Percentiles rank a stretch among this genome's conserved stretches.
Evolutionary conservation across 1,140 invertebrate genomes (phyloP).

Genomic region (Bombyx mori): ASM3026992v2 NC_085110.1:5028001-5028500

Average conservation of each 20-base stretch:
- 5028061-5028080: no score
- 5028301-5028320: conserved; percentile 68
- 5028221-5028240: neutral
- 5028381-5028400: conserved; percentile 69
- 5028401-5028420: conserved; percentile 67
- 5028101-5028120: no score
- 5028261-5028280: conserved; percentile 40
- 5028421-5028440: conserved; percentile 33
- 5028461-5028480: conserved; percentile 41
- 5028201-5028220: no score
- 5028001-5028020: no score
- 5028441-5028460: conserved; percentile 27
- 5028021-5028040: no score
- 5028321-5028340: conserved; percentile 42
- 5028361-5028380: conserved; percentile 68
- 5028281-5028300: conserved; percentile 54
- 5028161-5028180: no score
- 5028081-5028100: no score
- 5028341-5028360: conserved; percentile 63
- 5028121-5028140: no score
- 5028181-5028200: no score
- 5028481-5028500: conserved; percentile 44
- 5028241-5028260: conserved; percentile 30
- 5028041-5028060: no score
- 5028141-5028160: no score